Evolutionary conservation across 2,113 vertebrate species (phyloP), one percentile per base, ranked within the genome.

Genomic region (Burhinus bistriatus): DNA sequence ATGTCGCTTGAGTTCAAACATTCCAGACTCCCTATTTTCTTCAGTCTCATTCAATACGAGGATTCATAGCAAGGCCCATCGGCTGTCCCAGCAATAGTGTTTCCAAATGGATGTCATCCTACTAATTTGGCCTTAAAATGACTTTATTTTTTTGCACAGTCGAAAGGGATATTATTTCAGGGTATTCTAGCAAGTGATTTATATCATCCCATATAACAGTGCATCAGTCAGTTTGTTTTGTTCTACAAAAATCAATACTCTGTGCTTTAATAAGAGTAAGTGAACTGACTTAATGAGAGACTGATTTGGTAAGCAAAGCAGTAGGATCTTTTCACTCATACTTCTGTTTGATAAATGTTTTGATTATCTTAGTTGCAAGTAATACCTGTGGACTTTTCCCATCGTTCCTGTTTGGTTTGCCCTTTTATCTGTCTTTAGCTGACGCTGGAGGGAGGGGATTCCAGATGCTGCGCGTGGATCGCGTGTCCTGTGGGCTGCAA

Each of bases 391-490:
- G 72, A 22, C 9, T 72, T 82, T 23, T 27, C 57, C 18, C n/a
- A 9, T 47, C 71, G 61, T 62, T 55, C 75, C 18, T 51, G 40
- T 77, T 29, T 22, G 11, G 40, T 44, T 72, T 18, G 11, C 26
- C 71, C 51, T 61, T 44, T 61, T 27, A 6, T 38, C 45, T 49
- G 51, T 14, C 42, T 51, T 34, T 34, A 34, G n/a, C 52, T 22
- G 52, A 29, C 51, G 13, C 44, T 5, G 13, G 25, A 29, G 68
- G 69, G 55, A 52, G 40, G 54, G 52, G 32, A 9, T 15, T 54
- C 59, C 23, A 12, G 36, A 6, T 0, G 5, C 22, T 3, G 22
- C 27, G 54, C 0, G 3, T 34, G 57, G 22, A 16, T 11, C 15
- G 45, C 1, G 0, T 34, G 52, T 80, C 29, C 45, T 57, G 57